Evolutionary conservation across 35 echinoderm and acorn worm genomes (phyloP), one percentile per base, ranked within the genome.

Genomic region (Patiria miniata): DNA sequence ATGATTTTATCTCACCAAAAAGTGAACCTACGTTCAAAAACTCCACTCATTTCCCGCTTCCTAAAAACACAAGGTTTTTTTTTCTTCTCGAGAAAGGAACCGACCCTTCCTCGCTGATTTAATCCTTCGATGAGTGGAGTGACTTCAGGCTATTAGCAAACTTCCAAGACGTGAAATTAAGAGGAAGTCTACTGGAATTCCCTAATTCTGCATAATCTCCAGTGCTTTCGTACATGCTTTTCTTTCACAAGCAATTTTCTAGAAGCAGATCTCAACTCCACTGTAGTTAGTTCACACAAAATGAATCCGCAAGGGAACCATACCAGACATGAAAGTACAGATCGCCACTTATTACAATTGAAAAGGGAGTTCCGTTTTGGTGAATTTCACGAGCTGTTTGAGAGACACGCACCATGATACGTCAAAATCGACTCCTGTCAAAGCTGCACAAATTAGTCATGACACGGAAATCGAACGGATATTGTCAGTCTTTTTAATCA

Each of bases 131-230:
- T 73, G 65, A 73, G 19, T 73, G 26, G 34, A 73, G 34, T 36
- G 65, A 73, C 65, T 73, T 30, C 23, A 73, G 65, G 65, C 26
- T 73, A 73, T 73, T 73, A 73, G 34, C 19, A 73, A 32, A 73
- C 65, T 30, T 73, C 18, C 29, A 73, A 73, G 65, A 73, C 29
- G 34, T 23, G 26, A 73, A 73, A 22, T 7, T 73, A 10, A 34
- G 34, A 73, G 65, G 65, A 73, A 73, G 65, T 73, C 15, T 28
- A 7, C 34, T 18, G 34, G 65, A 26, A 30, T 23, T 32, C 65
- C 26, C 65, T 73, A 73, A 26, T 32, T 18, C 65, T 73, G 19
- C 65, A 34, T 73, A 73, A 73, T 73, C 65, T 23, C 7, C 65
- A 73, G 21, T 32, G 21, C 7, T 73, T 73, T 34, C 65, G 26